phyloP scores from a whole-genome alignment of 2,113 vertebrate genomes.

The Athene noctua region DNA sequence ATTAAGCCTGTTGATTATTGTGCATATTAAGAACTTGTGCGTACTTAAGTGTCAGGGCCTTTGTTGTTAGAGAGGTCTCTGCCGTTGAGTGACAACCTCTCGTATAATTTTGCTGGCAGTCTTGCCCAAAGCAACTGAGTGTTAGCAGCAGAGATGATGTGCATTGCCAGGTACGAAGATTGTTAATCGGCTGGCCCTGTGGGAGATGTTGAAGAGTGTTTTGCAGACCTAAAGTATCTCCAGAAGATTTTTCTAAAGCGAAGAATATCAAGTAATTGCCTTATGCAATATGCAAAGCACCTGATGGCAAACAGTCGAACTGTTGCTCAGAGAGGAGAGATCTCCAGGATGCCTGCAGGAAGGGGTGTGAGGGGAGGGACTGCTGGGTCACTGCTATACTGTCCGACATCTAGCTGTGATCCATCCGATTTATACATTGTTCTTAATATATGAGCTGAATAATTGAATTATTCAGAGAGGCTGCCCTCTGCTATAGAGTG shows the following conservation, averaged over 20 bases:
- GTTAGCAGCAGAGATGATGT: not conserved
- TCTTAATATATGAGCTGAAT: not conserved
- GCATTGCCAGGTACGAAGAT: not conserved
- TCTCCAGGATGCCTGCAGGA: not conserved
- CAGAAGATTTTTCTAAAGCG: not conserved
- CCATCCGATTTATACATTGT: not conserved
- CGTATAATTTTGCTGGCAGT: not conserved
- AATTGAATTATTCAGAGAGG: not conserved
- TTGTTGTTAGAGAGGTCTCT: not conserved
- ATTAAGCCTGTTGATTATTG: not conserved
- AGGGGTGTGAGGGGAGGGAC: too few relatives aligned
- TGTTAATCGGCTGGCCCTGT: not conserved
- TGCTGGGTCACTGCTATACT: not conserved
- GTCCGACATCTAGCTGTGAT: fast-evolving
- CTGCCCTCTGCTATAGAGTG: fast-evolving
- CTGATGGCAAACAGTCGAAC: too few relatives aligned
- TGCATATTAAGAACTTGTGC: fast-evolving
- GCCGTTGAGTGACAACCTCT: not conserved
- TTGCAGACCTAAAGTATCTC: not conserved
- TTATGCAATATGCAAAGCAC: not conserved
- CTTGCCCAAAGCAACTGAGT: not conserved
- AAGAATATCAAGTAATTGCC: not conserved
- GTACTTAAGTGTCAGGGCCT: not conserved
- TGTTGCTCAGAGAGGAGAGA: fast-evolving
- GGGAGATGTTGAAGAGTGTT: fast-evolving